Evolutionary conservation across 2,888 invertebrate species (phyloP).

Genomic region (Leucoptera coffeella): DNA sequence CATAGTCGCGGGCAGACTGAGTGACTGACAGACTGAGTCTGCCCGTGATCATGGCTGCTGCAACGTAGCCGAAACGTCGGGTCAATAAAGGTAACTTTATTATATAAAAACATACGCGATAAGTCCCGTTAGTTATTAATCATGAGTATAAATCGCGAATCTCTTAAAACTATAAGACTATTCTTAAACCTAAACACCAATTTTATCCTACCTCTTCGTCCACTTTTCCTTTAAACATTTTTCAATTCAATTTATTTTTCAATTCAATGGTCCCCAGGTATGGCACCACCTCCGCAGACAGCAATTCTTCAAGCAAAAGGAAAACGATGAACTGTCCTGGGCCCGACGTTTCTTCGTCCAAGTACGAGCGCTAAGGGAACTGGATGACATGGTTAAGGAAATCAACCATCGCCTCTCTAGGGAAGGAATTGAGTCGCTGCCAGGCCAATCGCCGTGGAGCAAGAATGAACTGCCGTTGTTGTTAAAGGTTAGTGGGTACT

Average conservation of each 20-base stretch:
- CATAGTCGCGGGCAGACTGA: no score
- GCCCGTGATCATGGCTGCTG: no score
- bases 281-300: conserved; percentile 60
- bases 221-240: no score
- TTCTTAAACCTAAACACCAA: no score
- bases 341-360: conserved; percentile 65
- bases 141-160: no score
- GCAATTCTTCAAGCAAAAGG: conserved; percentile 41
- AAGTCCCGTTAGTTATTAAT: no score
- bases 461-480: conserved; percentile 20
- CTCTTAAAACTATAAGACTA: no score
- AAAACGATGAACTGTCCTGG: conserved; percentile 56
- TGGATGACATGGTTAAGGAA: conserved; percentile 66
- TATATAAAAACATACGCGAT: no score
- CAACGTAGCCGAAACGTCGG: no score
- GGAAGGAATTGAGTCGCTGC: conserved; percentile 54
- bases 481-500: conserved; percentile 54
- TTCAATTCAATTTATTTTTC: no score
- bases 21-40: no score
- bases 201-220: neutral
- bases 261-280: conserved; percentile 59
- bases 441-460: conserved; percentile 24
- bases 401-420: conserved; percentile 49
- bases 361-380: conserved; percentile 64
- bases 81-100: no score